These are phyloP conservation scores for Wiebesia pumilae DNA, from an alignment of 1,140 invertebrate species.

Conservation along the genomic window DNA sequence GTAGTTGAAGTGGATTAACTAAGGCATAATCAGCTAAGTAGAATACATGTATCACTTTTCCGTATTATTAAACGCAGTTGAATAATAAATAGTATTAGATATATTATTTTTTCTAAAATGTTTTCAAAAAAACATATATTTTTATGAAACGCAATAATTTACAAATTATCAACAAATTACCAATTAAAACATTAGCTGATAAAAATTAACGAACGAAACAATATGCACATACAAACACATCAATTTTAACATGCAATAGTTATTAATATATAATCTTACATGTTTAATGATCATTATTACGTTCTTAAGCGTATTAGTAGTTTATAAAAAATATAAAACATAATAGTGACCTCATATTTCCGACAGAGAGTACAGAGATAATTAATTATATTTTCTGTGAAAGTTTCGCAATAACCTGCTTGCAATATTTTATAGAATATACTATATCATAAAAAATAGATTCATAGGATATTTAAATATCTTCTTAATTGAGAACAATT, in stretches of 20 bases:
- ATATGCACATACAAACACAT: neutral
- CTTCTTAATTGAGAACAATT: neutral
- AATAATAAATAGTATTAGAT: too few species aligned
- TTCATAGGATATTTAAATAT: neutral
- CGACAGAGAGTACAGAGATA: neutral
- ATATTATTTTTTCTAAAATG: too few species aligned
- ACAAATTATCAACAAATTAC: neutral
- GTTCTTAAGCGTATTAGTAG: neutral
- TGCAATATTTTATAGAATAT: too few species aligned
- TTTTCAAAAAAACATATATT: neutral
- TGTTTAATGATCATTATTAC: neutral
- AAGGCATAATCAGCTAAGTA: too few species aligned
- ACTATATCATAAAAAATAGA: too few species aligned
- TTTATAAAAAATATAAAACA: constrained; percentile 16
- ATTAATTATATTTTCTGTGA: neutral
- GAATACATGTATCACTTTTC: too few species aligned
- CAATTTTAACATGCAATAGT: neutral
- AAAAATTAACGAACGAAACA: neutral
- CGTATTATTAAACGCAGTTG: too few species aligned
- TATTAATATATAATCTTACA: neutral
- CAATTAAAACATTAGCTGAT: neutral
- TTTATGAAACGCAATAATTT: too few species aligned
- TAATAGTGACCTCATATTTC: neutral
- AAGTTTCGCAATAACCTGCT: neutral
- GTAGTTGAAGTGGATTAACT: too few species aligned